Conservation (phyloP, 2,797 vertebrate species). For the Chaunax sp. region DNA sequence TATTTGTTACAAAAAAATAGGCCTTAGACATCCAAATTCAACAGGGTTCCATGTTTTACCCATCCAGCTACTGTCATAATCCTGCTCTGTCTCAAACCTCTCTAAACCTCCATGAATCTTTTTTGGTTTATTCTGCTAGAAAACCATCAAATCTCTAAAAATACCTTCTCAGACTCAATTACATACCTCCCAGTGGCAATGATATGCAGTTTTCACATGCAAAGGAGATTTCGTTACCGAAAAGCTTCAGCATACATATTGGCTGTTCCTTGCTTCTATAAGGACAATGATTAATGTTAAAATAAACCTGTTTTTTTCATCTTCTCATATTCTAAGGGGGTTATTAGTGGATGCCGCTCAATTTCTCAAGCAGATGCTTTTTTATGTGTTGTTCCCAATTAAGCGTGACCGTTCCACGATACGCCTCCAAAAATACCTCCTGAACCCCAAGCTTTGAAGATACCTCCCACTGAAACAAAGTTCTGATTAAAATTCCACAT, state of each 20-base stretch:
- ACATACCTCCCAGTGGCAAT: background rate
- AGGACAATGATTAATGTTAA: conserved; percentile 28
- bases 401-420: conserved; percentile 28
- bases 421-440: conserved; percentile 42
- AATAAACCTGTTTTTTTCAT: conserved; percentile 7
- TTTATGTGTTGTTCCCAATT: conserved; percentile 32
- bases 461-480: conserved; percentile 45
- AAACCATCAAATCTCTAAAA: conserved; percentile 7
- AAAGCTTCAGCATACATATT: background rate
- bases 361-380: conserved; percentile 15
- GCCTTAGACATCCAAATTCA: background rate
- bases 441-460: conserved; percentile 28
- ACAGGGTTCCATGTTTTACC: background rate
- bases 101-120: background rate
- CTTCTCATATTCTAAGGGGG: conserved; percentile 16
- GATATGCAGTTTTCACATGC: background rate
- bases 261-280: conserved; percentile 28
- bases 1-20: conserved; percentile 1
- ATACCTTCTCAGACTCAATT: background rate
- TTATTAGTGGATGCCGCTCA: conserved; percentile 28
- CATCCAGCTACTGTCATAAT: background rate
- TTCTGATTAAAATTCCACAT: conserved; percentile 51
- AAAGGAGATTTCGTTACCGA: background rate
- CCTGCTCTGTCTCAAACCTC: background rate
- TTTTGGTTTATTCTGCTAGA: conserved; percentile 1